Base-by-base conservation (phyloP, 2,797 vertebrate species). In the Cossypha dichroa region DNA sequence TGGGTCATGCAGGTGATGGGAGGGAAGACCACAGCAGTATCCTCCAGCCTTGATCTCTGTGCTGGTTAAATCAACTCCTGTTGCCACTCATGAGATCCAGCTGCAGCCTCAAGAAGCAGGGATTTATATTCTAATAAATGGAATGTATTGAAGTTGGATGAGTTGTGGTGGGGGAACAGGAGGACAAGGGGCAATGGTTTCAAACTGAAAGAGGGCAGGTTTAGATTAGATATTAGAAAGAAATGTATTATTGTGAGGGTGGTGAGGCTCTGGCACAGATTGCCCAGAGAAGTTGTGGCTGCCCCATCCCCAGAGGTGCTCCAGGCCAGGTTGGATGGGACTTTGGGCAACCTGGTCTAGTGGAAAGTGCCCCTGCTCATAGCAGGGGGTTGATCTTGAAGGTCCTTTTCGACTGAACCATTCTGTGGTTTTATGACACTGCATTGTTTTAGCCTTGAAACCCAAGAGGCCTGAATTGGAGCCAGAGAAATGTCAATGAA, bases 111-210 rank as follows among this genome's bases (percentile, higher is more conserved):
- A 89, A 52, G 45, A 81, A 38, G 16, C 26, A 87, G 62, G 41
- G 49, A 78, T 84, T 74, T 28, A 20, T 68, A 58, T 58, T 23
- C 40, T 77, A 38, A 38, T 38, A 38, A 38, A 13, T 38, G 41
- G 28, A 34, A 79, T 54, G 6, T 60, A 29, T 18, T 75, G 28
- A 49, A 23, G 25, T 29, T 51, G 48, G 36, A 8, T 58, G 52
- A 10, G n/a, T 46, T 1, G 1, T 34, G 15, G 18, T 23, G 9
- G 8, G 4, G 7, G 9, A 9, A 48, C 3, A 11, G 12, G n/a
- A 3, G 3, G 22, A 68, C 26, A 48, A 68, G 11, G 4, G 19
- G 28, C 3, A 62, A 49, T 43, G 23, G 23, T 16, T 69, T 62
- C 62, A 76, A 63, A 43, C 41, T 43, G n/a, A 69, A 62, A 88